Evolutionary conservation across 2,797 vertebrate genomes (phyloP), one percentile per base, ranked within the genome.

Genomic region (Rachycentron canadum): DNA sequence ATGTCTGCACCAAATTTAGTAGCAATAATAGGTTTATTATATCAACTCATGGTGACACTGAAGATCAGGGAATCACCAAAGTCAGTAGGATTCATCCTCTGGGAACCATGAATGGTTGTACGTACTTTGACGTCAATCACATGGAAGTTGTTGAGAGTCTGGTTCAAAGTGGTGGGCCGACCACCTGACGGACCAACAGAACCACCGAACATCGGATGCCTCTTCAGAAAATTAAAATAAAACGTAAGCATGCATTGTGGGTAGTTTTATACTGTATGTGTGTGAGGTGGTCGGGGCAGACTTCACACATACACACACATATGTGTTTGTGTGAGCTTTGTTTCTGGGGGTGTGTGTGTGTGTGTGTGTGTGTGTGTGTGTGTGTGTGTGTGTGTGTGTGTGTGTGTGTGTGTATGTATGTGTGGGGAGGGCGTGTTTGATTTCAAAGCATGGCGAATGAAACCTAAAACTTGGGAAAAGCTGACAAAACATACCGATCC

Each of bases 401-500:
- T n/a, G 32, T 32, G 32, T 32, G 32, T 32, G 7, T 32, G 32
- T 32, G 77, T 86, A 78, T 67, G 87, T 71, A 69, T 65, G 87
- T 73, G 71, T 41, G 73, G 59, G 69, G 64, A 47, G 62, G 78
- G 63, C 69, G 86, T 89, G 86, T 88, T 90, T 88, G 85, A 90
- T 95, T 94, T 95, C 94, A 95, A 95, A 95, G 93, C 83, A 74
- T 73, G 16, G 87, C 81, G 84, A 93, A 94, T 92, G 94, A 95
- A 95, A 95, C 93, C 90, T 73, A 90, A 95, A 89, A 90, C 93
- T 88, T 10, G 4, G 73, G 87, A 84, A 92, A 95, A 94, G 94
- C 94, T 95, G 95, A 94, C 94, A 93, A 95, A 95, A 95, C 95
- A 95, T 84, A 82, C 65, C 72, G 56, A 80, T 90, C 91, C 92